Conservation (phyloP, 2,888 invertebrate genomes). For the Neoitamus cyanurus region DNA sequence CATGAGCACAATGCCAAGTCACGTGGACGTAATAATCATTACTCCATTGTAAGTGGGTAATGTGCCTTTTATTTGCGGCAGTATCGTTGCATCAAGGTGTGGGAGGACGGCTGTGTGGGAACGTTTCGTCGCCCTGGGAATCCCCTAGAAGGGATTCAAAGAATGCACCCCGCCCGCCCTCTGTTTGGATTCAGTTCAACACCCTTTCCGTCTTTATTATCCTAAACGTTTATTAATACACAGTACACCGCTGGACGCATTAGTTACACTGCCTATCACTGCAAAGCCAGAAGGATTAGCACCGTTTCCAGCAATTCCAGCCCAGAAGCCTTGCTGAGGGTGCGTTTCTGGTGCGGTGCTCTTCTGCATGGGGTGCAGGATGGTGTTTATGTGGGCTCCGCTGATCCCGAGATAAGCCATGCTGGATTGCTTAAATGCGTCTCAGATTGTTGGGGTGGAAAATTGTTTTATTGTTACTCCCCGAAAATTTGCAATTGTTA, state of each 20-base stretch:
- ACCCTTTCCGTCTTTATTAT: slow-evolving; percentile 45
- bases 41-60: slow-evolving; percentile 46
- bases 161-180: background rate
- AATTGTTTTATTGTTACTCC: slow-evolving; percentile 44
- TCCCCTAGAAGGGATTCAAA: background rate
- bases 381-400: slow-evolving; percentile 32
- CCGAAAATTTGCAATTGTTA: slow-evolving; percentile 20
- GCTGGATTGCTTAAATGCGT: slow-evolving; percentile 36
- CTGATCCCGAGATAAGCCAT: slow-evolving; percentile 48
- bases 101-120: background rate
- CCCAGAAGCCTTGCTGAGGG: background rate
- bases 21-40: slow-evolving; percentile 49
- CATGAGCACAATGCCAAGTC: slow-evolving; percentile 50
- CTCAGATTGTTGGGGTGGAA: slow-evolving; percentile 37
- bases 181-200: slow-evolving; percentile 30
- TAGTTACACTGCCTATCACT: slow-evolving; percentile 37
- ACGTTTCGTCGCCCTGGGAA: background rate
- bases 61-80: slow-evolving; percentile 37
- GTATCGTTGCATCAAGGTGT: slow-evolving; percentile 7
- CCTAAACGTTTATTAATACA: slow-evolving; percentile 48
- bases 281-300: slow-evolving; percentile 45
- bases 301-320: background rate
- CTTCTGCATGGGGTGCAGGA: slow-evolving; percentile 6
- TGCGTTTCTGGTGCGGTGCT: background rate
- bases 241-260: slow-evolving; percentile 27